These are phyloP conservation scores for Eupithecia abbreviata DNA, from an alignment of 2,888 invertebrate genomes.

Conservation along the genomic window DNA sequence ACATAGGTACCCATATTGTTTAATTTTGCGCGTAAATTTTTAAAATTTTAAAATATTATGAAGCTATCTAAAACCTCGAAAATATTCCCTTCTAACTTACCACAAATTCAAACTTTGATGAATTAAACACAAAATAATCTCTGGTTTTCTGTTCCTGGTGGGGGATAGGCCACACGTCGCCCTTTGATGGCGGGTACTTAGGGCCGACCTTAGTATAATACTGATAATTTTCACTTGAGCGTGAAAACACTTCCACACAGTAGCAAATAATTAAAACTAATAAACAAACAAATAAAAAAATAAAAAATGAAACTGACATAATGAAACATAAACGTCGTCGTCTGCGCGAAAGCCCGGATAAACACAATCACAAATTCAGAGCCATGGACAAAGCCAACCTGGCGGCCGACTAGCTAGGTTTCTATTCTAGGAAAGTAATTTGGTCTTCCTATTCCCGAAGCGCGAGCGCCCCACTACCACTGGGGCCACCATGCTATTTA, in stretches of 20 bases:
- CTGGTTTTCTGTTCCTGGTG: neutral
- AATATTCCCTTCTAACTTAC: neutral
- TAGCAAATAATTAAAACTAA: neutral
- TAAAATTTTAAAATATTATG: too few species aligned
- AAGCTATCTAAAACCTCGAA: neutral
- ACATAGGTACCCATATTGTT: too few species aligned
- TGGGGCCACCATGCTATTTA: too few species aligned
- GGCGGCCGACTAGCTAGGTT: too few species aligned
- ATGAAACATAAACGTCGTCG: neutral
- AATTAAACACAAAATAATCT: neutral
- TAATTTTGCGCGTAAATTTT: too few species aligned
- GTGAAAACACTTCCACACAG: neutral
- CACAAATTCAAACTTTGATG: neutral
- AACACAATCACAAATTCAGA: neutral
- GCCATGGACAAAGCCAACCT: neutral
- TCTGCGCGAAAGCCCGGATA: neutral
- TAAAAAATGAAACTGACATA: neutral
- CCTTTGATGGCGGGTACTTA: conserved; percentile 1
- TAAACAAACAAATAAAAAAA: neutral
- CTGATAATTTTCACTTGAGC: neutral
- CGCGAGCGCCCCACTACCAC: too few species aligned
- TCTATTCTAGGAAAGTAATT: too few species aligned
- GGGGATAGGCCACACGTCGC: conserved; percentile 7
- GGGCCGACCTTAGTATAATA: conserved; percentile 6
- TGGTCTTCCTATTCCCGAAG: too few species aligned